These are phyloP conservation scores for Hemicordylus capensis DNA, from an alignment of 2,113 vertebrate genomes.

Conservation along the genomic window DNA sequence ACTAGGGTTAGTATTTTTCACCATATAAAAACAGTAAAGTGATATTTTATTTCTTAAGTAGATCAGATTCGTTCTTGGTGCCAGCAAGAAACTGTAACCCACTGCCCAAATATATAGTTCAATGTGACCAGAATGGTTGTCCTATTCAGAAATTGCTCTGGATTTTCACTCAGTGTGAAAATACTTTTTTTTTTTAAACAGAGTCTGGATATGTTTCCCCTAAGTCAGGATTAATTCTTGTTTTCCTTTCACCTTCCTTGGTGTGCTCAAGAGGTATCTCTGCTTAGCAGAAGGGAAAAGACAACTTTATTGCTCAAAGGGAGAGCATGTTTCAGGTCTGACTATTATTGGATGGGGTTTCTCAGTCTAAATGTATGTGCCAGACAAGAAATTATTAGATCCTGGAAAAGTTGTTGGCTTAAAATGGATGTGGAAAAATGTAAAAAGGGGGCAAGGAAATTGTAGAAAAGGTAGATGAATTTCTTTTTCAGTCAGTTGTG, in stretches of 20 bases:
- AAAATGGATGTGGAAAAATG: background rate
- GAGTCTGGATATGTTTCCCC: background rate
- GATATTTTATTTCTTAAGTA: conserved; percentile 40
- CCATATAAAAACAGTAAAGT: conserved; percentile 55
- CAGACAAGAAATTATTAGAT: background rate
- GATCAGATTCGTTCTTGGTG: conserved; percentile 39
- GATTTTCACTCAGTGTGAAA: conserved; percentile 23
- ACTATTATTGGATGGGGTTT: background rate
- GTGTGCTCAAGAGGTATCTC: background rate
- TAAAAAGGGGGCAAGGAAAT: background rate
- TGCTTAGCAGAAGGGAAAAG: background rate
- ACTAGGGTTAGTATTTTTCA: conserved; percentile 57
- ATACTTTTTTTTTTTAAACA: conserved; percentile 12
- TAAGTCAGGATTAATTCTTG: background rate
- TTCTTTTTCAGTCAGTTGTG: background rate
- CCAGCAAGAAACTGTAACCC: conserved; percentile 17
- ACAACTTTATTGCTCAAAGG: background rate
- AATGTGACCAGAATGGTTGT: background rate
- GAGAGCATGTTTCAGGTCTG: background rate
- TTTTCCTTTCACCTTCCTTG: background rate
- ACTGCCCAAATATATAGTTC: background rate
- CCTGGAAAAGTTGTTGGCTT: background rate
- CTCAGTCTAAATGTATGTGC: background rate
- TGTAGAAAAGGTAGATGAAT: background rate
- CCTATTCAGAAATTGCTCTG: conserved; percentile 6